Percentiles rank a stretch among this genome's conserved stretches.
Conservation (phyloP, 2,797 vertebrate genomes). For the Novumbra hubbsi region DNA sequence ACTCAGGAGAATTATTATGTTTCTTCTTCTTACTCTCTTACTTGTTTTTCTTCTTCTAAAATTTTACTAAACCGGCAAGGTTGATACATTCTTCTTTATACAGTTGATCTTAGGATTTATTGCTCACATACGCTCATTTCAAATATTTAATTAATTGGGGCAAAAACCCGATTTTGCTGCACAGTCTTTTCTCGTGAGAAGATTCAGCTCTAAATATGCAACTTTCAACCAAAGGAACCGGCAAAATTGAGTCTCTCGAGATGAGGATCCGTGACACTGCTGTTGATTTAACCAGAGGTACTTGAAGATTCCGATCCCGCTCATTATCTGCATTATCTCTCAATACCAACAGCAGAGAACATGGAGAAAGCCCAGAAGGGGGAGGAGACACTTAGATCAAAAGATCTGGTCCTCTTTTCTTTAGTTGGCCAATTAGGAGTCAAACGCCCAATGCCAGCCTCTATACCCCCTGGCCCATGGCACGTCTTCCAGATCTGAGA, state of each 20-base stretch:
- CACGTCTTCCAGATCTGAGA: constrained; percentile 29
- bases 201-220: neutral
- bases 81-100: neutral
- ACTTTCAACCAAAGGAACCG: neutral
- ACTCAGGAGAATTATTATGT: neutral
- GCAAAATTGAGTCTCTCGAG: neutral
- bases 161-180: neutral
- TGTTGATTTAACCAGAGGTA: neutral
- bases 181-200: neutral
- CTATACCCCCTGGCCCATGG: constrained; percentile 28
- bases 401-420: constrained; percentile 23
- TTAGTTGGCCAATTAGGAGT: constrained; percentile 30
- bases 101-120: neutral
- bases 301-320: neutral
- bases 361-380: neutral
- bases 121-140: neutral
- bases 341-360: neutral
- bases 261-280: neutral
- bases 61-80: neutral
- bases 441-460: constrained; percentile 47
- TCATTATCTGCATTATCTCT: neutral
- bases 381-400: neutral
- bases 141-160: neutral
- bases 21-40: neutral
- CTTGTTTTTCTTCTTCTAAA: neutral